Evolutionary conservation across 2,888 invertebrate genomes (phyloP).

Genomic region (Girardia tigrina): DNA sequence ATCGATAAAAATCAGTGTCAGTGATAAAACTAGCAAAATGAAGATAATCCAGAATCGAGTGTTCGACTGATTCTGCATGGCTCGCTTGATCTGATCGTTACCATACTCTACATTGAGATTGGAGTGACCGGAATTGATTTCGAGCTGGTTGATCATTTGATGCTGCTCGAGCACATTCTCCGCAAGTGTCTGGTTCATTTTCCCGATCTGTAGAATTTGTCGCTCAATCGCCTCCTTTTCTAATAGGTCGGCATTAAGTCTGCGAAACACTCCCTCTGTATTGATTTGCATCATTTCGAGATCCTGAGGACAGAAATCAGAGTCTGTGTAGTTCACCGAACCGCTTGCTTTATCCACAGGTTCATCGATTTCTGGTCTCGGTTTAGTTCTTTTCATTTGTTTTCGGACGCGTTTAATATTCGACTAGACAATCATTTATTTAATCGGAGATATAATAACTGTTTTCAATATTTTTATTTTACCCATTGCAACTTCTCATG

Average conservation of each 20-base stretch:
- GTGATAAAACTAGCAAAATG: constrained; percentile 83
- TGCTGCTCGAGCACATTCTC: constrained; percentile 87
- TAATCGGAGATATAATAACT: too few species aligned
- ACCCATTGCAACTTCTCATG: too few species aligned
- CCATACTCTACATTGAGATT: constrained; percentile 90
- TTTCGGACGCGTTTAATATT: not conserved
- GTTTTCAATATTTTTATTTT: too few species aligned
- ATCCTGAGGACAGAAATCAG: not conserved
- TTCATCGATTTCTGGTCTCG: not conserved
- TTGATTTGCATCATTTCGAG: not conserved
- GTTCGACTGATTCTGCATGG: constrained; percentile 88
- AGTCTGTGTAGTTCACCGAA: not conserved
- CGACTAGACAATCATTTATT: too few species aligned
- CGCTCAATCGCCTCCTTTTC: not conserved
- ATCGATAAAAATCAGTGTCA: constrained; percentile 82
- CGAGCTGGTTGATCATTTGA: constrained; percentile 75
- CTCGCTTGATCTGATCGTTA: constrained; percentile 87
- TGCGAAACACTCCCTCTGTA: not conserved
- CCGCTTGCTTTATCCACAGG: not conserved
- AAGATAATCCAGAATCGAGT: constrained; percentile 83
- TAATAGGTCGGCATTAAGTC: not conserved
- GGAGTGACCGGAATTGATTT: constrained; percentile 71
- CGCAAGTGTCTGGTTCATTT: constrained; percentile 45
- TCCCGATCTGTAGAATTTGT: not conserved
- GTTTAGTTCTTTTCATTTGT: too few species aligned